Evolutionary conservation across 2,888 invertebrate species (phyloP).

Genomic region (Dryobotodes eremita): DNA sequence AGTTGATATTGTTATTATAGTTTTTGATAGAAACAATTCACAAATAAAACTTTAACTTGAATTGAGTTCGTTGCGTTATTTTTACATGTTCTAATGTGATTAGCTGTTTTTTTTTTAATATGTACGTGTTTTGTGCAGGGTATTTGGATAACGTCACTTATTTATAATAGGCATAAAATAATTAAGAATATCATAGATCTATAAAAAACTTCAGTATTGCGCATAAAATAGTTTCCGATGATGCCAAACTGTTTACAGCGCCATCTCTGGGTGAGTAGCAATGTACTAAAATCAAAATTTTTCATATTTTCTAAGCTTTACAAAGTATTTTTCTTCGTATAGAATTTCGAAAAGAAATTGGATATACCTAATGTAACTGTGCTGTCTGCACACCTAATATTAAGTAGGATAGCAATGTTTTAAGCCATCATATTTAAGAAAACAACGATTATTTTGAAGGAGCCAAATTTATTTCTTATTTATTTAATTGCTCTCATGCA

Average conservation of each 20-base stretch:
- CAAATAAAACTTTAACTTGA: neutral
- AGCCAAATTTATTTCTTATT: neutral
- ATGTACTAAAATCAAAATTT: constrained; percentile 24
- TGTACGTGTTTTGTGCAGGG: neutral
- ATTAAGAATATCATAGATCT: too few relatives aligned
- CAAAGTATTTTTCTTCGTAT: neutral
- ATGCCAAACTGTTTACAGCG: constrained; percentile 37
- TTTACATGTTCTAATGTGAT: neutral
- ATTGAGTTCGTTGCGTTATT: neutral
- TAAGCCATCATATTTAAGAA: neutral
- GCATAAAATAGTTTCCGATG: neutral
- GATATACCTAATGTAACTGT: neutral
- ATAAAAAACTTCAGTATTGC: neutral
- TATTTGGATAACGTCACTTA: neutral
- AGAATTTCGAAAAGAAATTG: neutral
- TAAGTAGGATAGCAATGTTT: neutral
- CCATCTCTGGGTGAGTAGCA: constrained; percentile 67
- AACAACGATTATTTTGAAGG: too few relatives aligned
- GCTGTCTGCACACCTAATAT: neutral
- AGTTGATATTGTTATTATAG: neutral
- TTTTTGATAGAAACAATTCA: neutral
- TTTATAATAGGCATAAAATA: neutral
- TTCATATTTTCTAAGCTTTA: neutral
- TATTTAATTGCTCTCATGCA: neutral
- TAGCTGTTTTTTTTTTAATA: too few relatives aligned